Evolutionary conservation across 2,797 vertebrate species (phyloP).

Genomic region (Enoplosus armatus): DNA sequence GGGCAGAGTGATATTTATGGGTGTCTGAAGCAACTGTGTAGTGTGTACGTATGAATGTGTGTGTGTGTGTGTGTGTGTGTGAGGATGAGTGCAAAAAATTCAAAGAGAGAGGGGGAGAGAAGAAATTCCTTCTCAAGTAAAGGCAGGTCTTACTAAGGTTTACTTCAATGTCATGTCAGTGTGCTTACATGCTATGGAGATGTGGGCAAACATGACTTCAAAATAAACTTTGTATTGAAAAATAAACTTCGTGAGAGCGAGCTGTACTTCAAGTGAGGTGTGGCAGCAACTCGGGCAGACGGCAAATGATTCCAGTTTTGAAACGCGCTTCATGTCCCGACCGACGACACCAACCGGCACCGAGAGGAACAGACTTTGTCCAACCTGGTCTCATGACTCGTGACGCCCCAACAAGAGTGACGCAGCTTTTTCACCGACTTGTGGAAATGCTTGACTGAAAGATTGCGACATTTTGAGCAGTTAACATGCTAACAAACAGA

Average conservation of each 20-base stretch:
- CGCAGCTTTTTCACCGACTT: no score
- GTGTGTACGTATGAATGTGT: constrained; percentile 21
- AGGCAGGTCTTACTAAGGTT: constrained; percentile 68
- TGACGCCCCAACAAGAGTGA: no score
- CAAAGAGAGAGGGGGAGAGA: constrained; percentile 3
- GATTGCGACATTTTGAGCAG: no score
- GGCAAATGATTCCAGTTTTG: not conserved
- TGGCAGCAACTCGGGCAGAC: not conserved
- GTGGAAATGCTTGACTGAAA: no score
- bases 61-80: constrained; percentile 11
- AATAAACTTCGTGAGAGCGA: not conserved
- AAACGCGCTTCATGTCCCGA: not conserved
- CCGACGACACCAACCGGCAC: not conserved
- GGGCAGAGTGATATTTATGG: constrained; percentile 61
- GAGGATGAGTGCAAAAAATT: no score
- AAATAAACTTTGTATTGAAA: not conserved
- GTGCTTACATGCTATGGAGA: not conserved
- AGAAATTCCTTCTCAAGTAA: constrained; percentile 68
- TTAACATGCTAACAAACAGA: no score
- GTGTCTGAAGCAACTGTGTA: constrained; percentile 43
- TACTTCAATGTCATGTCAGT: constrained; percentile 45
- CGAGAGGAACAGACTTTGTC: not conserved
- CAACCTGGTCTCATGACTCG: not conserved
- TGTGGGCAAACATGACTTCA: not conserved
- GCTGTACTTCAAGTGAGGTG: not conserved